Evolutionary conservation across 2,888 invertebrate species (phyloP).

Genomic region (Euspilapteryx auroguttella): DNA sequence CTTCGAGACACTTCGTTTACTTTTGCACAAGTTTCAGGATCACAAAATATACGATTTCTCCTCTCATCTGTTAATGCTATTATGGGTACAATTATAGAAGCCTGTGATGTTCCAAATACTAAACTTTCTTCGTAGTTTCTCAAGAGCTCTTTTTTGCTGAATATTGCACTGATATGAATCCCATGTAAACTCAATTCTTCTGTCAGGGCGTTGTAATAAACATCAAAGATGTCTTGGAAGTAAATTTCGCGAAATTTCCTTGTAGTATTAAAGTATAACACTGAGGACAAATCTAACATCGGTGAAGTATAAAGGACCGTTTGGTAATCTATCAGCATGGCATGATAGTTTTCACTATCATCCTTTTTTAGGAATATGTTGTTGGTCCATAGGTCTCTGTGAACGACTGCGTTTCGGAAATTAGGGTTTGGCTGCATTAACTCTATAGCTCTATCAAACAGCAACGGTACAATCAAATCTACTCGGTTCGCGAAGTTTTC

Average conservation of each 20-base stretch:
- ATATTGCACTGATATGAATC: constrained; percentile 17
- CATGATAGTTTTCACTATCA: constrained; percentile 27
- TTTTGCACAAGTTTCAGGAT: constrained; percentile 17
- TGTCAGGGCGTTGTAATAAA: constrained; percentile 53
- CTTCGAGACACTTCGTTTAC: constrained; percentile 26
- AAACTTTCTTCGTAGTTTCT: constrained; percentile 26
- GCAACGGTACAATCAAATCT: constrained; percentile 15
- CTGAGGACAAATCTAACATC: constrained; percentile 61
- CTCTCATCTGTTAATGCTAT: constrained; percentile 19
- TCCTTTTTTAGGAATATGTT: constrained; percentile 55
- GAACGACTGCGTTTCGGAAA: constrained; percentile 54
- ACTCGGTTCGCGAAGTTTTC: constrained; percentile 17
- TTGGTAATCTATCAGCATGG: constrained; percentile 70
- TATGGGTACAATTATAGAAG: constrained; percentile 33
- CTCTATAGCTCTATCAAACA: constrained; percentile 20
- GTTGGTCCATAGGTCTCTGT: constrained; percentile 66
- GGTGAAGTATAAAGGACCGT: constrained; percentile 68
- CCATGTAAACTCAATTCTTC: constrained; percentile 29
- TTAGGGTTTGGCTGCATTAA: constrained; percentile 34
- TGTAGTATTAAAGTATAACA: constrained; percentile 58
- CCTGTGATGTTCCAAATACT: constrained; percentile 33
- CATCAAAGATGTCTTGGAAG: constrained; percentile 37
- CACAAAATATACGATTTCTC: constrained; percentile 21
- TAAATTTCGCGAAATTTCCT: constrained; percentile 35
- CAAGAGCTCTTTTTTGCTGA: constrained; percentile 15